Evolutionary conservation across 2,888 invertebrate genomes (phyloP).

Genomic region (Dasysyrphus tricinctus): DNA sequence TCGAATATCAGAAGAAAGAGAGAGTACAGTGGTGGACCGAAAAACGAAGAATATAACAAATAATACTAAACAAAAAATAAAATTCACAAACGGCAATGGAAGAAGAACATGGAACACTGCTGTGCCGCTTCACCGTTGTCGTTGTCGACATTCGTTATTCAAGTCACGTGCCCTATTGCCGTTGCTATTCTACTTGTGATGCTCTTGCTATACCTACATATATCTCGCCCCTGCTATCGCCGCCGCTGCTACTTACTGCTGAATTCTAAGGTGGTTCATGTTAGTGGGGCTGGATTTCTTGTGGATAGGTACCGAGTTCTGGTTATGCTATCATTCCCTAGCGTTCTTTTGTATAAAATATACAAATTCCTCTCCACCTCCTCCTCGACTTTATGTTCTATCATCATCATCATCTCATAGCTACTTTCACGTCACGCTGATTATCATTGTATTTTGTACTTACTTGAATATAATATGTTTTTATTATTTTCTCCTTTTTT

Average conservation of each 20-base stretch:
- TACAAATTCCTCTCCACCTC: conserved; percentile 4
- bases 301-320: conserved; percentile 18
- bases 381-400: not conserved
- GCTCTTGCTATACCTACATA: conserved; percentile 16
- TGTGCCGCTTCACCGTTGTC: conserved; percentile 28
- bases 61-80: conserved; percentile 7
- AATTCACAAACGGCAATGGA: conserved; percentile 54
- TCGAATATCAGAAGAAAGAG: conserved; percentile 58
- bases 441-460: conserved; percentile 60
- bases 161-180: conserved; percentile 74
- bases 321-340: conserved; percentile 10
- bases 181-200: conserved; percentile 54
- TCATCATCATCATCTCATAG: conserved; percentile 27
- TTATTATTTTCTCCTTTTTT: conserved; percentile 31
- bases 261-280: conserved; percentile 46
- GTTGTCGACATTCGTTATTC: conserved; percentile 59
- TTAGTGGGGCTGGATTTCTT: conserved; percentile 32
- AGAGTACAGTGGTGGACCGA: conserved; percentile 38
- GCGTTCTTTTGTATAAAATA: conserved; percentile 33
- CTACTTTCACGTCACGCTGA: conserved; percentile 53
- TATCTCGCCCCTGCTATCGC: conserved; percentile 9
- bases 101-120: conserved; percentile 33
- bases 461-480: conserved; percentile 63
- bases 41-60: conserved; percentile 10
- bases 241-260: conserved; percentile 1